These are phyloP conservation scores for Meliscaeva auricollis DNA, from an alignment of 2,888 invertebrate genomes.

Conservation along the genomic window DNA sequence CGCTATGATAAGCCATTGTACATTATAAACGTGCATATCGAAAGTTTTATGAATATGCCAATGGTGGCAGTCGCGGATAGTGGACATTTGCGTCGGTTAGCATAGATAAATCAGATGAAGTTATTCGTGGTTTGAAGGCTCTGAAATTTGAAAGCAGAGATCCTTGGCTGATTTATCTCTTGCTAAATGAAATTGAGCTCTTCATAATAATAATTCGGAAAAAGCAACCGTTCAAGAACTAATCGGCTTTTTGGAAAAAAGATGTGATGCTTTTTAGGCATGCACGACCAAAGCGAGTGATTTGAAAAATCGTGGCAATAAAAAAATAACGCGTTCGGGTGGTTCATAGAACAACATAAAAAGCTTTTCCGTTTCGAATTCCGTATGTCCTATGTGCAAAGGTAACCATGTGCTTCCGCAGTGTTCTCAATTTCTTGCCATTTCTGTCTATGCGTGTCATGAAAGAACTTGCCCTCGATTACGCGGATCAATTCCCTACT, in stretches of 20 bases:
- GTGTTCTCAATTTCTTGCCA: constrained; percentile 19
- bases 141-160: constrained; percentile 15
- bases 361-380: constrained; percentile 1
- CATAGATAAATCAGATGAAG: constrained; percentile 11
- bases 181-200: constrained; percentile 13
- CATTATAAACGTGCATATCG: constrained; percentile 6
- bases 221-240: neutral
- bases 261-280: constrained; percentile 10
- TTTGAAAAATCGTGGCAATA: neutral
- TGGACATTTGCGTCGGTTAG: constrained; percentile 22
- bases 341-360: neutral
- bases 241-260: constrained; percentile 7
- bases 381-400: constrained; percentile 1
- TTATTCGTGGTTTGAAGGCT: constrained; percentile 24
- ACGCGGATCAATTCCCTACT: neutral
- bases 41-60: constrained; percentile 13
- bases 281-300: neutral
- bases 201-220: neutral
- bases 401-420: neutral
- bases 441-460: constrained; percentile 27
- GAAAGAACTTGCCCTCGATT: constrained; percentile 19
- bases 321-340: neutral
- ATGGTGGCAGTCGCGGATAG: neutral
- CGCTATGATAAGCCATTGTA: constrained; percentile 16
- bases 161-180: constrained; percentile 17